A percentile compares a stretch with the other conserved stretches of the same genome.
phyloP scores from a whole-genome alignment of 1,140 invertebrate species.

The Drosophila ficusphila region DNA sequence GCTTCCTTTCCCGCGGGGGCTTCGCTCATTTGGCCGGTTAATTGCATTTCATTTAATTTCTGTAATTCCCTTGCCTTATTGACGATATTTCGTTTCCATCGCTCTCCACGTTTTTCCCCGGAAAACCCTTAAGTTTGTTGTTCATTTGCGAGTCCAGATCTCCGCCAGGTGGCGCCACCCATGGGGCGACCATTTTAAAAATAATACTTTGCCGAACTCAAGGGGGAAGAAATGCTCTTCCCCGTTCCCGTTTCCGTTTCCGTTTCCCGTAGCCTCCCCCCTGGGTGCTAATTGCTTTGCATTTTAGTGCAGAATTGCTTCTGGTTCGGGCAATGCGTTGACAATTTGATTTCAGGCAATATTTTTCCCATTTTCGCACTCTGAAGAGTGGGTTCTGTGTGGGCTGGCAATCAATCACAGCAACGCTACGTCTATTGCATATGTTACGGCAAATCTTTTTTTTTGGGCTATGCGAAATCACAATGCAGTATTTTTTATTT shows the following conservation, averaged over 20 bases:
- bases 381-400: constrained; percentile 4
- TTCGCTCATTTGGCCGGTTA: constrained; percentile 64
- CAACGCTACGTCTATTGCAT: constrained; percentile 33
- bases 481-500: background rate
- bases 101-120: constrained; percentile 1
- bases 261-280: constrained; percentile 2
- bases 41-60: constrained; percentile 74
- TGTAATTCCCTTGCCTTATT: constrained; percentile 50
- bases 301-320: constrained; percentile 14
- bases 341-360: constrained; percentile 72
- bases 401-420: constrained; percentile 66
- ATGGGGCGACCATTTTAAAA: constrained; percentile 4
- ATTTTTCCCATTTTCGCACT: constrained; percentile 64
- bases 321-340: constrained; percentile 36
- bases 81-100: constrained; percentile 53
- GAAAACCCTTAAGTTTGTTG: constrained; percentile 59
- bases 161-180: constrained; percentile 29
- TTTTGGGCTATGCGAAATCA: constrained; percentile 13
- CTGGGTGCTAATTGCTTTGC: constrained; percentile 34
- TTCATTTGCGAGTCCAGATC: constrained; percentile 64
- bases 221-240: constrained; percentile 22
- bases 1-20: background rate
- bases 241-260: no score
- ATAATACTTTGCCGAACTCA: background rate
- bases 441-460: constrained; percentile 47